Conservation (phyloP, 2,888 invertebrate species). For the Chironomus tentans region DNA sequence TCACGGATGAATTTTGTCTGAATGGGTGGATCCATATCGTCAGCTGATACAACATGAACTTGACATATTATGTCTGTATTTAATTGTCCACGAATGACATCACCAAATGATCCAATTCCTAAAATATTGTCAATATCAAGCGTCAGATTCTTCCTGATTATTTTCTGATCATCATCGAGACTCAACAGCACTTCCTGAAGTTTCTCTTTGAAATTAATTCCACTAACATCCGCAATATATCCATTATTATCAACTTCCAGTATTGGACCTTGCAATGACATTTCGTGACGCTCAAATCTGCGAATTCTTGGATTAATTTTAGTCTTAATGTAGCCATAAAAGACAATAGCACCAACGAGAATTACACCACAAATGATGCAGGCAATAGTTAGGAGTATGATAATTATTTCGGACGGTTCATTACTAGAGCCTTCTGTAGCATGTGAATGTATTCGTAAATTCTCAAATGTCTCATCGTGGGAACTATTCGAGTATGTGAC, state of each 20-base stretch:
- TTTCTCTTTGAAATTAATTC: conserved; percentile 58
- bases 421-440: not conserved
- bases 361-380: conserved; percentile 60
- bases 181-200: conserved; percentile 55
- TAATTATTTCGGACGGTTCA: conserved; percentile 34
- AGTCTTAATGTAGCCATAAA: conserved; percentile 44
- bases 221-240: conserved; percentile 65
- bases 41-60: conserved; percentile 56
- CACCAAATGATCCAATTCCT: conserved; percentile 69
- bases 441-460: not conserved
- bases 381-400: conserved; percentile 48
- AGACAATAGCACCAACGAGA: conserved; percentile 51
- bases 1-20: conserved; percentile 55
- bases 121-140: conserved; percentile 60
- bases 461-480: conserved; percentile 32
- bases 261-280: conserved; percentile 69
- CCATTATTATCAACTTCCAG: conserved; percentile 73
- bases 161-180: conserved; percentile 43
- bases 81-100: conserved; percentile 62
- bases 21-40: conserved; percentile 43
- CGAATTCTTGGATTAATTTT: conserved; percentile 30
- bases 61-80: conserved; percentile 48
- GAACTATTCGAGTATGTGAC: conserved; percentile 54
- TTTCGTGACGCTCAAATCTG: conserved; percentile 52
- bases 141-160: conserved; percentile 61